Conservation (phyloP, 2,888 invertebrate species). For the Scrobipalpa atriplicella region DNA sequence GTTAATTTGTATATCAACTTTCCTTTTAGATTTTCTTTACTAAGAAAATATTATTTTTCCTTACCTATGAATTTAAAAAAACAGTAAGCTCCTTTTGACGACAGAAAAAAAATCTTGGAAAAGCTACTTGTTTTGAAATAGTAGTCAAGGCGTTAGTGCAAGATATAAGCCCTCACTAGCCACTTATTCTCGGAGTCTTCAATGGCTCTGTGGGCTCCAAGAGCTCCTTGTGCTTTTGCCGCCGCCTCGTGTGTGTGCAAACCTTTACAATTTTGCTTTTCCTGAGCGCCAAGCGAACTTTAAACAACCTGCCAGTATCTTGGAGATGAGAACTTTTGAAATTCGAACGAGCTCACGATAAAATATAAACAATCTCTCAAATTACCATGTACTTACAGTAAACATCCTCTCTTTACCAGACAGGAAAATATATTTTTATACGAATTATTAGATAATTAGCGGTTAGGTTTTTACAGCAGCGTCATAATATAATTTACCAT, state of each 20-base stretch:
- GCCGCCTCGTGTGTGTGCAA: conserved; percentile 38
- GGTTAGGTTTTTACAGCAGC: neutral
- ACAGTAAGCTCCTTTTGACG: too few species aligned
- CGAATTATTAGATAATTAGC: neutral
- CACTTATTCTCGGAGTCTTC: conserved; percentile 71
- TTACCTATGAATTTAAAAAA: too few species aligned
- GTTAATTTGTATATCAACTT: too few species aligned
- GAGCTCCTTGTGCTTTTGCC: conserved; percentile 57
- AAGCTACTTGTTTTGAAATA: neutral
- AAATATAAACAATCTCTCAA: too few species aligned
- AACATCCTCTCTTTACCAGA: too few species aligned
- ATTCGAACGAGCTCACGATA: neutral
- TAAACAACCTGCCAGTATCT: neutral
- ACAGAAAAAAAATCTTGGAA: neutral
- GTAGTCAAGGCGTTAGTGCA: conserved; percentile 10
- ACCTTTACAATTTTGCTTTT: conserved; percentile 40
- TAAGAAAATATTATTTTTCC: too few species aligned
- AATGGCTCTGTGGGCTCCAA: conserved; percentile 63
- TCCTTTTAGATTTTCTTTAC: too few species aligned
- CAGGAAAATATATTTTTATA: too few species aligned
- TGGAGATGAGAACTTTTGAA: neutral
- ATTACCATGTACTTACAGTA: too few species aligned
- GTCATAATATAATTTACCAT: too few species aligned
- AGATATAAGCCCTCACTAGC: conserved; percentile 49
- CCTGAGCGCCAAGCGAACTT: neutral